A percentile compares a stretch with the other conserved stretches of the same genome.
Evolutionary conservation across 2,113 vertebrate genomes (phyloP).

Genomic region (Nothoprocta perdicaria): DNA sequence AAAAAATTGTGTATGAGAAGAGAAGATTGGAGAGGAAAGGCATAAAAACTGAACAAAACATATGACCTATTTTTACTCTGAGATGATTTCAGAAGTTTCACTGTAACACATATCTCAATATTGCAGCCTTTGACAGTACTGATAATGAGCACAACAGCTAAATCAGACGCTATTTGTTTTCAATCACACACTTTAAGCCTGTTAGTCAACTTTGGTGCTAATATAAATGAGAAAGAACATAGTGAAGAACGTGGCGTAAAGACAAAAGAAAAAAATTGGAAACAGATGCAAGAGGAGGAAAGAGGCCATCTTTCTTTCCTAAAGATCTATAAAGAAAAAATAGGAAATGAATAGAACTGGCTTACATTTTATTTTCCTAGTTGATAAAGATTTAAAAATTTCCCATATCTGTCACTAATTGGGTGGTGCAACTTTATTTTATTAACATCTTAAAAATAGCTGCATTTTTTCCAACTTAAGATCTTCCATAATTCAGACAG

Average conservation of each 20-base stretch:
- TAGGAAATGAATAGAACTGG: neutral
- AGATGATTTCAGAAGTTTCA: neutral
- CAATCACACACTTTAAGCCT: neutral
- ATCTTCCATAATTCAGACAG: neutral
- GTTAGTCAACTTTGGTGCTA: neutral
- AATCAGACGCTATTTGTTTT: neutral
- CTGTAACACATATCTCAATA: neutral
- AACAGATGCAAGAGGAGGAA: constrained; percentile 7
- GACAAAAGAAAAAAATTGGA: neutral
- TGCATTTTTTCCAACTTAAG: neutral
- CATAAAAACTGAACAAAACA: neutral
- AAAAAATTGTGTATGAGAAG: neutral
- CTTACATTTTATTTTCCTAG: constrained; percentile 6
- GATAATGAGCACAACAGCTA: neutral
- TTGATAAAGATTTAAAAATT: neutral
- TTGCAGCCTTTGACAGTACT: neutral
- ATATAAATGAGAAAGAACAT: neutral
- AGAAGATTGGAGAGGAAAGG: neutral
- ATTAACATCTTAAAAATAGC: neutral
- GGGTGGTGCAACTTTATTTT: neutral
- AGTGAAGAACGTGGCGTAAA: neutral
- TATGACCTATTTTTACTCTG: neutral
- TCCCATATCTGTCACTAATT: neutral
- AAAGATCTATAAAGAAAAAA: neutral
- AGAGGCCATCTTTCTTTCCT: neutral